Evolutionary conservation across 2,113 vertebrate species (phyloP), one percentile per base, ranked within the genome.

Genomic region (Aldabrachelys gigantea): DNA sequence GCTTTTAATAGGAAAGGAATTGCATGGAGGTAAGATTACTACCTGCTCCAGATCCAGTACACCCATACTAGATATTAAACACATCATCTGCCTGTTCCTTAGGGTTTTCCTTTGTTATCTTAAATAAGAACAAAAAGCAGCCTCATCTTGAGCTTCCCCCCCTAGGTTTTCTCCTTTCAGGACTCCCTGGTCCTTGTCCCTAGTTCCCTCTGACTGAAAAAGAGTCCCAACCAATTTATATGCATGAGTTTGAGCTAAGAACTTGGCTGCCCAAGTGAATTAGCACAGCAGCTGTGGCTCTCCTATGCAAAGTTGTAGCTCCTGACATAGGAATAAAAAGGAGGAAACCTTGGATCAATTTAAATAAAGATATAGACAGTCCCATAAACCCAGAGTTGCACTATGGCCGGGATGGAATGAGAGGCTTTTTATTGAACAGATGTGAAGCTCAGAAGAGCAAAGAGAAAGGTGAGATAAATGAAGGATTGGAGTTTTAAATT

Each of bases 11-110:
- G 50, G 56, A 47, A 78, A 41, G 59, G 4, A 8, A 19, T 38
- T n/a, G 31, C 44, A 8, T 54, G 52, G 11, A 21, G 47, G 21
- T 88, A 62, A 56, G 85, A 2, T 24, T 57, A 4, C 0, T 49
- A 50, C 87, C 38, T 65, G 1, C 9, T 86, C 49, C 89, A 78
- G 88, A 38, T 0, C 0, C 4, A 22, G 4, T 27, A 47, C 5
- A 27, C 6, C 11, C 24, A 38, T 38, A 11, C 65, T 38, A 38
- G n/a, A 72, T 72, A 72, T 72, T 72, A 38, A 22, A 38, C 19
- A 10, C 9, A 72, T 78, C 38, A 76, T 44, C 22, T 76, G 21
- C 41, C 13, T 12, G 6, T 47, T 78, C 25, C 75, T 76, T 5
- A 13, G 41, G 41, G 25, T 47, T 78, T 27, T 47, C 41, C 25